A percentile compares a stretch with the other conserved stretches of the same genome.
Conservation (phyloP, 2,888 invertebrate species). For the Apeira syringaria region DNA sequence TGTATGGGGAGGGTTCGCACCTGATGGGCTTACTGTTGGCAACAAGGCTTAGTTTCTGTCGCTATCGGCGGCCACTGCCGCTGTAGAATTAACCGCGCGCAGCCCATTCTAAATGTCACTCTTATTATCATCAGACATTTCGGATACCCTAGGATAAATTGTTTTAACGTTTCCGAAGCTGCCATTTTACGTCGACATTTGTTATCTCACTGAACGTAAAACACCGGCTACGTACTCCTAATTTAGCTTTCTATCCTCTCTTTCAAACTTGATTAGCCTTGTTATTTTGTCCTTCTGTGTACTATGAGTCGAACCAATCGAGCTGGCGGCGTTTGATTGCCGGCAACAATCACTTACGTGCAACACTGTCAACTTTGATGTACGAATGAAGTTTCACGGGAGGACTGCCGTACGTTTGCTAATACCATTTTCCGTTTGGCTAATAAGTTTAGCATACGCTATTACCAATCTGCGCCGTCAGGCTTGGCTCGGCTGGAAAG, state of each 20-base stretch:
- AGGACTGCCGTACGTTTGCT: constrained; percentile 65
- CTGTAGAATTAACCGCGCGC: constrained; percentile 77
- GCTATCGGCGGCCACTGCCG: constrained; percentile 69
- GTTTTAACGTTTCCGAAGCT: constrained; percentile 75
- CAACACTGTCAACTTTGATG: constrained; percentile 71
- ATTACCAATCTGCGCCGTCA: constrained; percentile 77
- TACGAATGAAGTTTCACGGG: constrained; percentile 70
- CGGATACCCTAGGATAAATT: constrained; percentile 81
- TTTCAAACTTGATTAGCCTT: constrained; percentile 53
- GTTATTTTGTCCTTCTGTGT: constrained; percentile 52
- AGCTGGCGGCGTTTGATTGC: constrained; percentile 68
- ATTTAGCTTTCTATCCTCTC: constrained; percentile 40
- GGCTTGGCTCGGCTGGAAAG: constrained; percentile 63
- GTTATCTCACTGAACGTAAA: constrained; percentile 70
- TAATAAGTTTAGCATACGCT: constrained; percentile 82
- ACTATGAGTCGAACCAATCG: constrained; percentile 55
- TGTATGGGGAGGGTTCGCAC: constrained; percentile 51
- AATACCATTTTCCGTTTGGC: constrained; percentile 81
- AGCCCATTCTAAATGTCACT: constrained; percentile 78
- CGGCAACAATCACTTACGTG: constrained; percentile 77
- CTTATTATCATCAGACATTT: constrained; percentile 81
- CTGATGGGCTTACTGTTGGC: constrained; percentile 77
- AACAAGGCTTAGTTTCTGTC: constrained; percentile 76
- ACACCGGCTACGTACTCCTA: constrained; percentile 48
- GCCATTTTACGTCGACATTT: constrained; percentile 66